Base-by-base conservation (phyloP, 2,113 vertebrate genomes). In the Nothobranchius kuhntae region DNA sequence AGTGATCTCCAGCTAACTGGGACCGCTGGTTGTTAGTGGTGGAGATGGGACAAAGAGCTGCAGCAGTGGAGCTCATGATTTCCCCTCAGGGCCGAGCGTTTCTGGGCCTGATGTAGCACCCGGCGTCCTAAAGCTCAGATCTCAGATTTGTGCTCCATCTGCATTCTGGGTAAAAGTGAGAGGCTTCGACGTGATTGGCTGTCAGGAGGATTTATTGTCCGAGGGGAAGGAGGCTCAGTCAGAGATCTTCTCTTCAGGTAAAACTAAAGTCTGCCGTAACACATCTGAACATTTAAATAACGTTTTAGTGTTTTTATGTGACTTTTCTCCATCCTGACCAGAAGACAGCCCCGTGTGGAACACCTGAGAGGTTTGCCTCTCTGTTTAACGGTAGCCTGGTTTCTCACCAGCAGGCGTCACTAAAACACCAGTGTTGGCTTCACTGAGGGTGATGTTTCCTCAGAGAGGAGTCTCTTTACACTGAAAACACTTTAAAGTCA, bases 161-260 rank as follows among this genome's bases (percentile, higher is more conserved):
- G 82, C 65, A 66, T 81, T 76, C 78, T 72, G 74, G 62, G 26
- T 57, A 71, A 80, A 75, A 74, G 74, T 78, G 59, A 60, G 42
- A 57, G 57, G 40, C 38, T 46, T 67, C 36, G 13, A 38, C 3
- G 14, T 66, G 82, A 81, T 73, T 70, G 80, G 57, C 56, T 85
- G 78, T 53, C 47, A 13, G 2, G 63, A 57, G 76, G 53, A 38
- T 70, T 71, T 55, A 47, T 52, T 42, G 65, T 47, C 47, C n/a
- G 65, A 68, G 75, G 42, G 26, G 60, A 9, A 36, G 71, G 53
- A 24, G 62, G 59, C 54, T 36, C 65, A 51, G n/a, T 45, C 51
- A 9, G 47, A 13, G 15, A 59, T 44, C 61, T 45, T 72, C 57
- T 58, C 61, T 55, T 60, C 1, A 38, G 59, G 53, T 12, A 7